A percentile compares a stretch with the other conserved stretches of the same genome.
phyloP scores from a whole-genome alignment of 1,140 invertebrate species.

The Halyomorpha halys region DNA sequence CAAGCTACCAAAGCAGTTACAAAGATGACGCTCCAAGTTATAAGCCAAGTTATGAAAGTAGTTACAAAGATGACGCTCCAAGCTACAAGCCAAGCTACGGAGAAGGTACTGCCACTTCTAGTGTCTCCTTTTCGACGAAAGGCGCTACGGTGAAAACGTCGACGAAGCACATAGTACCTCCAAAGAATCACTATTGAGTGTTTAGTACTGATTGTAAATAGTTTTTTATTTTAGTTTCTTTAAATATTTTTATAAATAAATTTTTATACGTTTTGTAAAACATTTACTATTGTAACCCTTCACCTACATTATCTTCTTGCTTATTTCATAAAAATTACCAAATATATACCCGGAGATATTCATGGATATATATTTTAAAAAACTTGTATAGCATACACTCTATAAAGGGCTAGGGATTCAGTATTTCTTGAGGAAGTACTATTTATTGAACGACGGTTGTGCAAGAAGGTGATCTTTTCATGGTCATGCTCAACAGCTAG shows the following conservation, averaged over 20 bases:
- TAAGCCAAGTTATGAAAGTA: not conserved
- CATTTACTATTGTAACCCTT: too few species aligned
- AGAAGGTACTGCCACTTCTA: not conserved
- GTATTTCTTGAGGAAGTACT: too few species aligned
- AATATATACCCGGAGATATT: too few species aligned
- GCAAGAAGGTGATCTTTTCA: too few species aligned
- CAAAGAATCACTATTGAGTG: not conserved
- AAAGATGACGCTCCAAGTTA: not conserved
- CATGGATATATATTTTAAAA: too few species aligned
- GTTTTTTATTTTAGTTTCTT: conserved; percentile 6
- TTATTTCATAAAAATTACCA: too few species aligned
- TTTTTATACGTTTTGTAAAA: conserved; percentile 5
- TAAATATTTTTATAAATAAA: conserved; percentile 3
- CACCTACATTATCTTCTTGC: too few species aligned
- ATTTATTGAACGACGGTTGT: too few species aligned
- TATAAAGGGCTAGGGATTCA: too few species aligned
- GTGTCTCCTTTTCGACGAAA: conserved; percentile 12
- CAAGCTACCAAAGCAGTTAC: not conserved
- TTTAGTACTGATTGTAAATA: not conserved
- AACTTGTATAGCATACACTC: too few species aligned
- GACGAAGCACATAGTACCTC: conserved; percentile 11
- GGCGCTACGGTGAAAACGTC: not conserved
- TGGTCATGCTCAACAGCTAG: too few species aligned
- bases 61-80: not conserved
- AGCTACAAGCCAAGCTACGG: conserved; percentile 7